Percentiles rank a stretch among this genome's conserved stretches.
phyloP scores from a whole-genome alignment of 2,113 vertebrate species.

The Nannospalax galili region DNA sequence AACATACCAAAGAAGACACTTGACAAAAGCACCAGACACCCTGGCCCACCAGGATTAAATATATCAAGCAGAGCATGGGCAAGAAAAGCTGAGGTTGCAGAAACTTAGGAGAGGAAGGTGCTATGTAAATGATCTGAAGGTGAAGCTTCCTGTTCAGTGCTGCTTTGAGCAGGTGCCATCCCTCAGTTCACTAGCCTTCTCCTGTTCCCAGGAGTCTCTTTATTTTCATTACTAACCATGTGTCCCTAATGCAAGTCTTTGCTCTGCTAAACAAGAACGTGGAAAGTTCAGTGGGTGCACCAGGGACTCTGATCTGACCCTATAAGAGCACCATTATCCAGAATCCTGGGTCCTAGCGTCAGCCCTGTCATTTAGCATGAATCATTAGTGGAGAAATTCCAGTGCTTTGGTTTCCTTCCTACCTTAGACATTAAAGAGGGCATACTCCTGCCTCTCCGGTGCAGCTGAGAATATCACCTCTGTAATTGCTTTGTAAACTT shows the following conservation, averaged over 20 bases:
- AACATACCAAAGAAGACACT: background rate
- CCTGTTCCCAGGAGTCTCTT: background rate
- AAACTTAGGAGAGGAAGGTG: background rate
- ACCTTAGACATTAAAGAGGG: background rate
- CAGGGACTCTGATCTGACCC: background rate
- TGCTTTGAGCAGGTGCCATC: background rate
- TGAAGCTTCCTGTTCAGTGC: background rate
- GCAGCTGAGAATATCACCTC: background rate
- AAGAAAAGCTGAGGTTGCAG: background rate
- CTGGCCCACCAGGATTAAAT: too few species aligned
- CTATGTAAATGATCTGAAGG: background rate
- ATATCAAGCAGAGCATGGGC: background rate
- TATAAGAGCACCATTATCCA: background rate
- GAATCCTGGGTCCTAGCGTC: background rate
- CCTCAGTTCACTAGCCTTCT: background rate
- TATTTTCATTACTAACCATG: background rate
- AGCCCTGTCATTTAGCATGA: background rate
- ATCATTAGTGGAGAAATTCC: background rate
- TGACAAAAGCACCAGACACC: background rate
- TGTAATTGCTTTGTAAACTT: background rate
- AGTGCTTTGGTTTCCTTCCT: background rate
- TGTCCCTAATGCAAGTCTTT: background rate
- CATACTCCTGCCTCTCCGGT: background rate
- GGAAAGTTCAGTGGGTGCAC: background rate
- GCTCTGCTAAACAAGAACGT: background rate